Evolutionary conservation across 2,797 vertebrate species (phyloP), one percentile per base, ranked within the genome.

Genomic region (Falco naumanni): DNA sequence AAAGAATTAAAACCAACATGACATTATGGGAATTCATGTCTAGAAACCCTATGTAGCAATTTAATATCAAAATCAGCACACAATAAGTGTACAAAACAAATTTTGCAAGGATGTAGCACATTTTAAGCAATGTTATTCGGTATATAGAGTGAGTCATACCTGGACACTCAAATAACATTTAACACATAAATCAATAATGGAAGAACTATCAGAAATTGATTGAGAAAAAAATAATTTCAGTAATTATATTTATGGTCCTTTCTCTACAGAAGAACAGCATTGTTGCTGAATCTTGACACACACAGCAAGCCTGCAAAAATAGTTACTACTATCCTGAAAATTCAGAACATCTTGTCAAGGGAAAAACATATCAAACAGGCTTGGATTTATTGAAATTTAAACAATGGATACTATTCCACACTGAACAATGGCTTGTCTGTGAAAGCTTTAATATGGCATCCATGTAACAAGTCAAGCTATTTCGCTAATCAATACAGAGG

Each of bases 401-500:
- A 63, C 57, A 56, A 29, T 16, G 43, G 48, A 33, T 59, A 63
- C 25, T 57, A 51, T 72, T 82, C 53, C 56, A 61, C 29, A n/a
- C 59, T 50, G 60, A 96, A 93, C 48, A 96, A 88, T 33, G 39
- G 74, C 28, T 85, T 43, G 70, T 48, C 70, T 74, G 85, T 59
- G 79, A 82, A 91, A 96, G 93, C 76, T 85, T 96, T 60, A 85
- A 93, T 21, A 1, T 54, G 64, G 85, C 64, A 86, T 84, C 85
- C 65, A 66, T 25, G 76, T 91, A 96, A 75, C 64, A 72, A 94
- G 85, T 72, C 80, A 80, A 83, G 75, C 96, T 89, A 34, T 84
- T 93, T 72, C 81, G 51, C 87, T 95, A 93, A 97, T 97, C 94
- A 96, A 93, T 96, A 94, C 7, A 84, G 72, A 96, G 95, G 81